Evolutionary conservation across 37 sponge, comb jelly and placozoan species (phyloP).

Genomic region (Eunapius fragilis): DNA sequence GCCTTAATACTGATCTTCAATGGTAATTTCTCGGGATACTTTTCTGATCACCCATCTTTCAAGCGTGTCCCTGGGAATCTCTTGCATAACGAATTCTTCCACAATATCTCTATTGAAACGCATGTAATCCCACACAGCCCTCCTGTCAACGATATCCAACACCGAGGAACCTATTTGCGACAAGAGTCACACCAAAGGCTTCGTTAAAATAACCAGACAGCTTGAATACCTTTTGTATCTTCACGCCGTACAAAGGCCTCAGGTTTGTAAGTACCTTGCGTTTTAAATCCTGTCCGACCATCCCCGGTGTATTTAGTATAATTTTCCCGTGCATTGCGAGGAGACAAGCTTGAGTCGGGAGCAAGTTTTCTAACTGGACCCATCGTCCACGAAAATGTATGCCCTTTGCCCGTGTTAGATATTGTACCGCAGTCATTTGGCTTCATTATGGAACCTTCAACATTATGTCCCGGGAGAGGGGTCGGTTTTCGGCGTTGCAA

Average conservation of each 20-base stretch:
- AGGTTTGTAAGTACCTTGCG: not conserved
- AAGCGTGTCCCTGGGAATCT: conserved; percentile 30
- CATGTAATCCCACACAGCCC: conserved; percentile 26
- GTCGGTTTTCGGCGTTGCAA: not conserved
- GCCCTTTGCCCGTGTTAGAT: not conserved
- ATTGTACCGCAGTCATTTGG: not conserved
- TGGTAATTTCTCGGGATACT: not conserved
- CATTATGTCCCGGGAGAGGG: conserved; percentile 9
- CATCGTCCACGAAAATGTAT: not conserved
- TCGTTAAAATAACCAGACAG: not conserved
- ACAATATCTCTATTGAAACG: conserved; percentile 27
- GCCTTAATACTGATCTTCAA: not conserved
- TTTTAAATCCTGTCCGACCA: not conserved
- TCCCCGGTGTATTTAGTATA: not conserved
- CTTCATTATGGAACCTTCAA: not conserved
- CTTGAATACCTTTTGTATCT: not conserved
- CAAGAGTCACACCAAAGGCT: not conserved
- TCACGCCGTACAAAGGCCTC: not conserved
- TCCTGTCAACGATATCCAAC: not conserved
- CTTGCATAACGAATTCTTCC: conserved; percentile 44
- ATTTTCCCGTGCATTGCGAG: not conserved
- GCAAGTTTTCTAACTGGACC: not conserved
- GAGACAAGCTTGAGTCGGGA: not conserved
- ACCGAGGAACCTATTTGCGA: conserved; percentile 6
- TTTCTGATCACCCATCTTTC: conserved; percentile 54